Percentiles rank a stretch among this genome's conserved stretches.
These are phyloP conservation scores for rat (Rattus norvegicus) DNA, from an alignment of 2,113 vertebrate genomes.

Conservation along the genomic window GRCr8 NC_086019.1:160507501-160508000, in stretches of 20 bases:
- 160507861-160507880: background rate
- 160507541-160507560: background rate
- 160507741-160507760: background rate
- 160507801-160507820: background rate
- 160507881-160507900: background rate
- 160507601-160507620: background rate
- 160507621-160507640: background rate
- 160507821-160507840: background rate
- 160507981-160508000: conserved; percentile 43
- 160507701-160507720: no score
- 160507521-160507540: background rate
- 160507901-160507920: background rate
- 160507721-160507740: background rate
- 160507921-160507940: background rate
- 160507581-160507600: no score
- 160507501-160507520: background rate
- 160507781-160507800: background rate
- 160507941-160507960: background rate
- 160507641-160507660: background rate
- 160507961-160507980: background rate
- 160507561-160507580: background rate
- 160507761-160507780: background rate
- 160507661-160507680: background rate
- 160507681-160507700: background rate
- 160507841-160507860: background rate